Percentiles rank a stretch among this genome's conserved stretches.
Conservation (phyloP, 2,888 invertebrate species). For the Hirtodrosophila cameraria region DNA sequence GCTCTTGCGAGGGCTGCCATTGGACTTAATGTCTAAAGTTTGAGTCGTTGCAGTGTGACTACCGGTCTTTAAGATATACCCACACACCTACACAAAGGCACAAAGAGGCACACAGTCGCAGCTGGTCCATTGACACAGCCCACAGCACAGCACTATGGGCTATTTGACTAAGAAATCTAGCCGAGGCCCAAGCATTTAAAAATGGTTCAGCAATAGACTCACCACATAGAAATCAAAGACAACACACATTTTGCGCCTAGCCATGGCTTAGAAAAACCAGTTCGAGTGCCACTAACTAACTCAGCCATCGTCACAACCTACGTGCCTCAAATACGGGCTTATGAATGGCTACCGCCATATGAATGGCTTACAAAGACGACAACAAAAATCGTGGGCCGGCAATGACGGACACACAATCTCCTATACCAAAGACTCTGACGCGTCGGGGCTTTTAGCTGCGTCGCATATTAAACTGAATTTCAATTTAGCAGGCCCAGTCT, state of each 20-base stretch:
- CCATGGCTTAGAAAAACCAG: conserved; percentile 42
- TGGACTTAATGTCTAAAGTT: conserved; percentile 46
- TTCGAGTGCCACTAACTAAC: conserved; percentile 69
- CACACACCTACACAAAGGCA: conserved; percentile 14
- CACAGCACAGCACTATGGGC: conserved; percentile 39
- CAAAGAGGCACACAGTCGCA: not conserved
- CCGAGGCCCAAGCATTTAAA: conserved; percentile 23
- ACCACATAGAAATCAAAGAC: conserved; percentile 70
- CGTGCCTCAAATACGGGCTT: conserved; percentile 73
- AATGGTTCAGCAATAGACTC: conserved; percentile 53
- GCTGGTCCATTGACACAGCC: conserved; percentile 35
- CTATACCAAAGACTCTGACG: conserved; percentile 14
- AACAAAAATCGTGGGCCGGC: conserved; percentile 48
- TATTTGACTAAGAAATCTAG: conserved; percentile 59
- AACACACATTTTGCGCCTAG: conserved; percentile 33
- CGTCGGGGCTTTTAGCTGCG: conserved; percentile 36
- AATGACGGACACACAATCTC: conserved; percentile 24
- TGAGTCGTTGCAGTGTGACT: conserved; percentile 33
- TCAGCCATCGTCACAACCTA: conserved; percentile 64
- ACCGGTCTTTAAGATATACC: conserved; percentile 47
- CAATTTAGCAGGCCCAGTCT: conserved; percentile 40
- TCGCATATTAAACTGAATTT: conserved; percentile 70
- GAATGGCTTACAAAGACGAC: conserved; percentile 60
- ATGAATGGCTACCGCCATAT: conserved; percentile 70
- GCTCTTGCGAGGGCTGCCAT: conserved; percentile 5